Conservation (phyloP, 1,140 invertebrate genomes). For the Drosophila kurseongensis region DNA sequence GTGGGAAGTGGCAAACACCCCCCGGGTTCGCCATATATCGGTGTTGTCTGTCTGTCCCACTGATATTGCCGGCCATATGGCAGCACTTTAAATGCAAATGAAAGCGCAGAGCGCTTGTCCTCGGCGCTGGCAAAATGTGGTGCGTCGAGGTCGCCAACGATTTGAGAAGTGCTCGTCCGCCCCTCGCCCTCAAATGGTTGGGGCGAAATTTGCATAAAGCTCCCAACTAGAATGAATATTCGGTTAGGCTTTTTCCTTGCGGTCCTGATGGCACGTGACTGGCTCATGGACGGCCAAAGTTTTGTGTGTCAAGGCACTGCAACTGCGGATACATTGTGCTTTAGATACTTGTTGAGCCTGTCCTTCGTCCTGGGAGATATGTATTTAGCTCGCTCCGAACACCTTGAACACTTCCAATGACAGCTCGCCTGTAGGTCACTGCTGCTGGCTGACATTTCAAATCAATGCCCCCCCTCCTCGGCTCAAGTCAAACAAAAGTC, state of each 20-base stretch:
- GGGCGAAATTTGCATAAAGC: slow-evolving; percentile 72
- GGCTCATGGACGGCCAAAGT: slow-evolving; percentile 51
- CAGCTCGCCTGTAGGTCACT: slow-evolving; percentile 47
- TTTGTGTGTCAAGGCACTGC: slow-evolving; percentile 75
- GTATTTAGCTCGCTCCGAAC: neutral
- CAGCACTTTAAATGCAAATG: slow-evolving; percentile 82
- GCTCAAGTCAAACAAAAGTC: slow-evolving; percentile 40
- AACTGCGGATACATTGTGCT: slow-evolving; percentile 41
- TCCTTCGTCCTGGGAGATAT: slow-evolving; percentile 47
- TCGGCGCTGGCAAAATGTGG: slow-evolving; percentile 53
- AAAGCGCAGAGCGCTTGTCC: slow-evolving; percentile 60
- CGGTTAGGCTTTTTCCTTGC: slow-evolving; percentile 72
- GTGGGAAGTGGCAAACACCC: slow-evolving; percentile 2
- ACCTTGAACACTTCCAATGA: slow-evolving; percentile 64
- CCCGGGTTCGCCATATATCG: slow-evolving; percentile 3
- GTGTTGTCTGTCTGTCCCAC: slow-evolving; percentile 29
- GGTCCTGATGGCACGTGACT: slow-evolving; percentile 57
- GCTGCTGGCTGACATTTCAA: slow-evolving; percentile 43
- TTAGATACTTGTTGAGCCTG: slow-evolving; percentile 72
- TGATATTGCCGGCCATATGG: slow-evolving; percentile 68
- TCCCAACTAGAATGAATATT: slow-evolving; percentile 72
- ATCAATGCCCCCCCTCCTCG: slow-evolving; percentile 49
- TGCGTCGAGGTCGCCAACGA: slow-evolving; percentile 78
- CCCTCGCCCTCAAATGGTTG: slow-evolving; percentile 12
- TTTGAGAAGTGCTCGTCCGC: slow-evolving; percentile 58